Base-by-base conservation (phyloP, 2,888 invertebrate species). In the Cosmia pyralina region DNA sequence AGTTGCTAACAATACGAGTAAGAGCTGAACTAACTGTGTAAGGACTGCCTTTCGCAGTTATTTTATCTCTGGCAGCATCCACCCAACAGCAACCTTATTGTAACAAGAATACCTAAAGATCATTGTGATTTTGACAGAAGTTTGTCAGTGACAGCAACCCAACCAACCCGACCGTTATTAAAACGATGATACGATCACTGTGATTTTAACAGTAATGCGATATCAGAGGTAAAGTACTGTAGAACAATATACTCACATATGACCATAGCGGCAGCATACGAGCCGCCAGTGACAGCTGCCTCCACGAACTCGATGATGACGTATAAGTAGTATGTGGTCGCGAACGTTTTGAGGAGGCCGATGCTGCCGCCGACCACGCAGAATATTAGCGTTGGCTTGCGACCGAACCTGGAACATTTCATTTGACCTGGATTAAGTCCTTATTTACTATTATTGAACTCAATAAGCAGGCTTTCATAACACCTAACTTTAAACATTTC, bases 321-420 rank as follows among this genome's bases (percentile, higher is more conserved):
- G 79, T 94, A 95, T 13, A 89, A 65, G n/a, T 88, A 84, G 83
- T 95, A 95, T 0, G 92, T 89, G 0, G 89, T 87, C 0, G 91
- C 90, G 1, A 95, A 86, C 3, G 92, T 90, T 81, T 95, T 95
- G 0, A 94, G 67, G 60, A 92, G 89, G 0, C 96, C 95, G 4
- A 95, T 82, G 53, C 85, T 83, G 53, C 92, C 90, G 0, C 90
- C 89, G 1, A 93, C 87, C 4, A 92, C 86, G 81, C 94, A 92
- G 57, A 94, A 85, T 53, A 94, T 87, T 0, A 94, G 62, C 0
- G 93, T 91, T 0, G 92, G 92, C 69, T 94, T 94, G 4, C 96
- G 92, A 10, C 95, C 95, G 41, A 92, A 92, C 59, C 95, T 95
- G 87, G 7, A 89, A 88, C n/a, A 69, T 22, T 58, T 19, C 0